Evolutionary conservation across 2,113 vertebrate species (phyloP).

Genomic region (Scomber japonicus): DNA sequence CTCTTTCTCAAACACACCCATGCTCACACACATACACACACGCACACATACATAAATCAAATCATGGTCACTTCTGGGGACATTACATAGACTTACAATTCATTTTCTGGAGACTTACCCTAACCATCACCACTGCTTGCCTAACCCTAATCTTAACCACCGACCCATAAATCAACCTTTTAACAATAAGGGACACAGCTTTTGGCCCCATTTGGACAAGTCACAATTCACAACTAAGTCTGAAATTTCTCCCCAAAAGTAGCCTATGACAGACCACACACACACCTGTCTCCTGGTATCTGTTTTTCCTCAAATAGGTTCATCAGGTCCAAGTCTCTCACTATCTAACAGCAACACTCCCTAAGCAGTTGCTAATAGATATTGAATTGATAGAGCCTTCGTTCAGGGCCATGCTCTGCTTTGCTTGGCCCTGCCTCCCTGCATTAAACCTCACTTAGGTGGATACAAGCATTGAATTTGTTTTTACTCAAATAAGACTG

Average conservation of each 20-base stretch:
- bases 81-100: no score
- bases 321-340: constrained; percentile 50
- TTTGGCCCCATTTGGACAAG: no score
- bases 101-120: no score
- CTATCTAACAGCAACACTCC: constrained; percentile 37
- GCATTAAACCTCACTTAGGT: constrained; percentile 37
- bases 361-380: constrained; percentile 34
- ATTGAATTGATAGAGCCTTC: constrained; percentile 28
- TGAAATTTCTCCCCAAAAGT: no score
- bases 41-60: no score
- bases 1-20: background rate
- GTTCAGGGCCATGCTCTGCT: constrained; percentile 39
- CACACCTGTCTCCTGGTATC: constrained; percentile 24
- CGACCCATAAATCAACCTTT: no score
- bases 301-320: constrained; percentile 58
- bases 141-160: no score
- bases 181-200: no score
- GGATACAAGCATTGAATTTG: constrained; percentile 38
- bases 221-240: no score
- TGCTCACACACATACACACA: background rate
- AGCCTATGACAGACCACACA: background rate
- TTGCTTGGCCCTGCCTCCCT: constrained; percentile 42
- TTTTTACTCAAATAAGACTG: constrained; percentile 34
- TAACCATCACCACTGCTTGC: no score
- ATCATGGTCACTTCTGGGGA: no score